Percentiles rank a stretch among this genome's conserved stretches.
Conservation (phyloP, 2,113 vertebrate species). For the Ictalurus punctatus region DNA sequence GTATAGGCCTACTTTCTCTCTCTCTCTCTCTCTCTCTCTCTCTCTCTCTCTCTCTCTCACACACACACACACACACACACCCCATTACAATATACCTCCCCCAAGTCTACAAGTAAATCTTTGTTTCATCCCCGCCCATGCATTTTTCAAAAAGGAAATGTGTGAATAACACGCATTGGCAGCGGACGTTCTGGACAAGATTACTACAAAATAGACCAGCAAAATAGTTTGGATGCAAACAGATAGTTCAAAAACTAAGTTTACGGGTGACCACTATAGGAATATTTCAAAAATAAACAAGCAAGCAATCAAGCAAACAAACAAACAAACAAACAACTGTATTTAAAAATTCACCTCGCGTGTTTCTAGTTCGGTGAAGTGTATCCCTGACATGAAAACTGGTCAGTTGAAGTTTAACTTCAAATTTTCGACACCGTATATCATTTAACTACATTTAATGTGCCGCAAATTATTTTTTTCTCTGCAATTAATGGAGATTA, state of each 20-base stretch:
- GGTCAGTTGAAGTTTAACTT: constrained; percentile 35
- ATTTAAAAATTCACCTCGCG: constrained; percentile 41
- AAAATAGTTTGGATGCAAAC: not conserved
- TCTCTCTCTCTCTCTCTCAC: constrained; percentile 13
- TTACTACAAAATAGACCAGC: not conserved
- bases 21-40: not conserved
- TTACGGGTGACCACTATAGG: not conserved
- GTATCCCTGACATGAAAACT: constrained; percentile 19
- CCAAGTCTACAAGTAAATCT: constrained; percentile 62
- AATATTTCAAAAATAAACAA: not conserved
- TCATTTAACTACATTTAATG: not conserved
- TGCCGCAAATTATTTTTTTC: not conserved
- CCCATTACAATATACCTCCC: constrained; percentile 54
- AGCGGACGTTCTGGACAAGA: constrained; percentile 50
- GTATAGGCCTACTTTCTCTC: too few relatives aligned
- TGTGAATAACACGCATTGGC: constrained; percentile 51
- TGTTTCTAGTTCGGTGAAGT: constrained; percentile 45
- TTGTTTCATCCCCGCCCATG: constrained; percentile 59
- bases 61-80: not conserved
- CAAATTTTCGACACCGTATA: constrained; percentile 22
- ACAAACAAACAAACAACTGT: not conserved
- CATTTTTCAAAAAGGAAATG: constrained; percentile 63
- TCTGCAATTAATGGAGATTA: not conserved
- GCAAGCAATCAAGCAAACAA: not conserved
- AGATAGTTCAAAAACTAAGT: not conserved